phyloP scores from a whole-genome alignment of 2,113 vertebrate species.

The Platysternon megacephalum region DNA sequence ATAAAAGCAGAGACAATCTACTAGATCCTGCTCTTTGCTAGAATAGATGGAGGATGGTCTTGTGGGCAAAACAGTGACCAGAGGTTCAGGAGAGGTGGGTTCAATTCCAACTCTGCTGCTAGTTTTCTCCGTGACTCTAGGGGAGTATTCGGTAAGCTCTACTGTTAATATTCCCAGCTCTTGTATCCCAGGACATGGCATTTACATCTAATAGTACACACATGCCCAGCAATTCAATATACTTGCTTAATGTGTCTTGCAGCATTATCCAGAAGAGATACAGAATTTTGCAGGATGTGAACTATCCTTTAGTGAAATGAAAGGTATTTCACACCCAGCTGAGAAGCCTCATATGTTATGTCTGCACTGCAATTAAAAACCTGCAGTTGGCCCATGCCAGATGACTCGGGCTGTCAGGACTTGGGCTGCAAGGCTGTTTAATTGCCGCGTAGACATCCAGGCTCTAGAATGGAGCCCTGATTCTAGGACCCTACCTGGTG shows the following conservation, averaged over 20 bases:
- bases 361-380: background rate
- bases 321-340: background rate
- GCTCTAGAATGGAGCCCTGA: background rate
- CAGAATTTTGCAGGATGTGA: background rate
- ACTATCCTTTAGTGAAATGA: background rate
- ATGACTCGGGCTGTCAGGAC: background rate
- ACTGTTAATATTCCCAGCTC: background rate
- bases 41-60: background rate
- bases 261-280: background rate
- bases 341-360: background rate
- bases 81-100: background rate
- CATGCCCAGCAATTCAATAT: background rate
- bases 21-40: background rate
- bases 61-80: background rate
- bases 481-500: background rate
- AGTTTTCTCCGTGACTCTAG: background rate
- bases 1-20: background rate
- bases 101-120: background rate
- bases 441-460: background rate
- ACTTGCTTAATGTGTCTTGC: background rate
- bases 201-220: slow-evolving; percentile 5
- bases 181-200: slow-evolving; percentile 1
- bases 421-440: background rate
- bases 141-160: slow-evolving; percentile 6
- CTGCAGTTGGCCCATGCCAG: background rate